These are phyloP conservation scores for Amphiprion clarkii DNA, from an alignment of 2,797 vertebrate species.

Conservation along the genomic window DNA sequence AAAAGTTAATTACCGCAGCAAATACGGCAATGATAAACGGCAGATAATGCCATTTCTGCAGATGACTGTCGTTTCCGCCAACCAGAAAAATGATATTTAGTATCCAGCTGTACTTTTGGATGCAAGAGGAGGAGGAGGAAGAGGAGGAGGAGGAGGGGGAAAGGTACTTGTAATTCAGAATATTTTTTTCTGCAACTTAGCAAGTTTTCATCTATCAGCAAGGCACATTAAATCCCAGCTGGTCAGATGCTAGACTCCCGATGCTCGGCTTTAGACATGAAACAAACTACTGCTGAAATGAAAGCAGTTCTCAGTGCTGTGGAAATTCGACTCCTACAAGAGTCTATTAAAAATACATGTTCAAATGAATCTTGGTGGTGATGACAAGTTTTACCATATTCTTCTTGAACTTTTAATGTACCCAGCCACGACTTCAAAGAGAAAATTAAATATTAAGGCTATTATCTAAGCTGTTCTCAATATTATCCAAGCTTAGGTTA, in stretches of 20 bases:
- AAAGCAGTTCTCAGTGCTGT: slow-evolving; percentile 69
- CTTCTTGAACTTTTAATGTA: slow-evolving; percentile 79
- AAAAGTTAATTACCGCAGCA: slow-evolving; percentile 70
- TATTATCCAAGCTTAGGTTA: slow-evolving; percentile 76
- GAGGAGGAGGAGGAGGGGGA: slow-evolving; percentile 6
- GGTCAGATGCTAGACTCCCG: slow-evolving; percentile 71
- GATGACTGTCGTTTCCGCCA: slow-evolving; percentile 55
- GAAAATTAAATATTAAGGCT: slow-evolving; percentile 80
- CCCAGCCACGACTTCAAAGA: slow-evolving; percentile 74
- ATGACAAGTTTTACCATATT: slow-evolving; percentile 79
- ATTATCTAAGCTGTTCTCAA: slow-evolving; percentile 79
- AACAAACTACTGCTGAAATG: slow-evolving; percentile 75
- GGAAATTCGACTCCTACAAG: slow-evolving; percentile 69
- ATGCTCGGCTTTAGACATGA: slow-evolving; percentile 76
- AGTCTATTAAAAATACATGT: slow-evolving; percentile 81
- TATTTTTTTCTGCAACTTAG: slow-evolving; percentile 79
- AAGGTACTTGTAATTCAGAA: slow-evolving; percentile 72
- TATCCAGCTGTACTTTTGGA: slow-evolving; percentile 74
- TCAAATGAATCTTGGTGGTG: slow-evolving; percentile 73
- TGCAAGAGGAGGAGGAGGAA: slow-evolving; percentile 33
- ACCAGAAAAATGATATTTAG: slow-evolving; percentile 71
- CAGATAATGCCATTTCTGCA: slow-evolving; percentile 53
- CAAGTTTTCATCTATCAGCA: slow-evolving; percentile 79
- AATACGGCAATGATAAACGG: slow-evolving; percentile 63
- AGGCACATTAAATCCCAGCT: slow-evolving; percentile 82